Conservation (phyloP, 2,888 invertebrate genomes). For the Acleris sparsana region DNA sequence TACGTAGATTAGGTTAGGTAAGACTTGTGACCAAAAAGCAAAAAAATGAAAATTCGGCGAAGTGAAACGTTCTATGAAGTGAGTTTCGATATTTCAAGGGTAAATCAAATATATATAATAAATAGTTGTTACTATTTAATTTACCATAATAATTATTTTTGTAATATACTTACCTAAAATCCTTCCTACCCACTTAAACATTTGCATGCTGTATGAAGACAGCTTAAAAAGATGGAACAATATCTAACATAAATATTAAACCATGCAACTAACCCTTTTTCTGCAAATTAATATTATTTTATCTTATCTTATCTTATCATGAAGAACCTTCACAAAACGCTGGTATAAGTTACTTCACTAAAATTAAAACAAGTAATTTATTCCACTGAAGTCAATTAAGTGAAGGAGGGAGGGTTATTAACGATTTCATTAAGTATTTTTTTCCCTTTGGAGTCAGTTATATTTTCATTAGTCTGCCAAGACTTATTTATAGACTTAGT, state of each 20-base stretch:
- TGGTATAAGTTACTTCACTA: neutral
- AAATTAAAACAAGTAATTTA: slow-evolving; percentile 23
- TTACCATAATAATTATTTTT: too few species aligned
- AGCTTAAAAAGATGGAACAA: neutral
- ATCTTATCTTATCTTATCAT: neutral
- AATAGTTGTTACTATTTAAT: too few species aligned
- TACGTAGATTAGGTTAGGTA: too few species aligned
- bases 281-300: too few species aligned
- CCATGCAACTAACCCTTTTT: neutral
- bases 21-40: too few species aligned
- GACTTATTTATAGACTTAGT: slow-evolving; percentile 15
- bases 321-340: neutral
- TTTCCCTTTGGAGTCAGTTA: slow-evolving; percentile 23
- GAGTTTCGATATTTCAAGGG: too few species aligned
- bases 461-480: slow-evolving; percentile 24
- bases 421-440: slow-evolving; percentile 22
- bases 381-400: slow-evolving; percentile 21
- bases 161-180: too few species aligned
- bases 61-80: too few species aligned
- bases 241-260: neutral
- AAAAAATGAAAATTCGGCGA: too few species aligned
- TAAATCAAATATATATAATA: too few species aligned
- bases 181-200: too few species aligned
- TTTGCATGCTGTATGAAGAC: neutral
- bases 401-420: slow-evolving; percentile 11